A percentile compares a stretch with the other conserved stretches of the same genome.
phyloP scores from a whole-genome alignment of 2,888 invertebrate genomes.

The Platycheirus albimanus region DNA sequence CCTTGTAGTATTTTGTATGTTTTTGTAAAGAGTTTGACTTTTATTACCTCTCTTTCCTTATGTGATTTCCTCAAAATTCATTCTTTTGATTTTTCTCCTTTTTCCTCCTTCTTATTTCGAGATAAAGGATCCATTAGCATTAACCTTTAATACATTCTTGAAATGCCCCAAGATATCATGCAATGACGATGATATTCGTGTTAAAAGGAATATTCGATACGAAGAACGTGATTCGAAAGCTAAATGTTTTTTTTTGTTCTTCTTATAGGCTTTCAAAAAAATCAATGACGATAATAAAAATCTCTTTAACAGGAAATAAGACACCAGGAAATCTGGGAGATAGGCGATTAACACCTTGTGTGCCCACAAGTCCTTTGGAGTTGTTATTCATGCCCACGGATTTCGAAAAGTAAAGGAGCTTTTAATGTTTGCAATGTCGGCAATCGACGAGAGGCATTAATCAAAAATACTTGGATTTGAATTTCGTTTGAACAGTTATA shows the following conservation, averaged over 20 bases:
- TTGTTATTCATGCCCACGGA: background rate
- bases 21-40: background rate
- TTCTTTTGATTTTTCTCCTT: background rate
- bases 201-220: constrained; percentile 5
- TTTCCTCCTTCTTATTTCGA: background rate
- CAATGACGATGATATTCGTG: constrained; percentile 8
- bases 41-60: background rate
- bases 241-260: background rate
- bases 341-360: constrained; percentile 27
- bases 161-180: constrained; percentile 2
- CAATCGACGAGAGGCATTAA: no score
- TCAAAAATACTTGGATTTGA: no score
- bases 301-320: constrained; percentile 21
- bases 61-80: background rate
- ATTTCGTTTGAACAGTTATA: no score
- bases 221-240: constrained; percentile 20
- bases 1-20: no score
- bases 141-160: constrained; percentile 16
- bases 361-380: background rate
- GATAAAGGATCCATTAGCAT: constrained; percentile 32
- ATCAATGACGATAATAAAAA: constrained; percentile 30
- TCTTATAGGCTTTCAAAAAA: constrained; percentile 3
- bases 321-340: background rate
- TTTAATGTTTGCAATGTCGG: no score
- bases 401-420: background rate